These are phyloP conservation scores for Harpagifer antarcticus DNA, from an alignment of 2,797 vertebrate species.

Conservation along the genomic window DNA sequence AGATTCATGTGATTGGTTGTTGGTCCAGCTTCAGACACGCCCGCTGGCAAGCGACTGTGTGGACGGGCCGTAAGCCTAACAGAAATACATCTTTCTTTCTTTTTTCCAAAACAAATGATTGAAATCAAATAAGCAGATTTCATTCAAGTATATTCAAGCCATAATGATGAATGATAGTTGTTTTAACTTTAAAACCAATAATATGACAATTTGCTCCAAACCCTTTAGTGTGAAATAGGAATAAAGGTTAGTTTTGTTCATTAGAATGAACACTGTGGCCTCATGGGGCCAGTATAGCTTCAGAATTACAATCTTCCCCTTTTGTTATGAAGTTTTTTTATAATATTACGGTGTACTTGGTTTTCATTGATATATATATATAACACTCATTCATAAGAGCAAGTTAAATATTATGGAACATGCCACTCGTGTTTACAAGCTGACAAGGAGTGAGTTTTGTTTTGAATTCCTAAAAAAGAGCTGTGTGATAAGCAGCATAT, in stretches of 20 bases:
- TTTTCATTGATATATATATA: neutral
- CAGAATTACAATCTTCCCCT: neutral
- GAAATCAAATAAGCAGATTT: constrained; percentile 1
- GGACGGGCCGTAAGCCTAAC: too few relatives aligned
- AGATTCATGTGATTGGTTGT: too few relatives aligned
- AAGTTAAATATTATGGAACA: constrained; percentile 76
- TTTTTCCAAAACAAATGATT: neutral
- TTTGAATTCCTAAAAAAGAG: constrained; percentile 21
- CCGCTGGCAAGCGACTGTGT: too few relatives aligned
- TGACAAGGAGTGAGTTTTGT: constrained; percentile 32
- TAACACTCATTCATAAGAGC: constrained; percentile 1
- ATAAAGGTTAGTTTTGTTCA: neutral
- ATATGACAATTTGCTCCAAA: too few relatives aligned
- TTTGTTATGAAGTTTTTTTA: too few relatives aligned
- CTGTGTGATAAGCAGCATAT: constrained; percentile 52
- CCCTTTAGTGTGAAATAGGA: neutral
- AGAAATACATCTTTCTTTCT: neutral
- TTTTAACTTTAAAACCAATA: neutral
- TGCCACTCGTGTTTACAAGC: constrained; percentile 63
- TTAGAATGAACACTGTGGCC: neutral
- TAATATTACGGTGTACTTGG: neutral
- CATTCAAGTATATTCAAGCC: neutral
- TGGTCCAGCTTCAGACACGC: too few relatives aligned
- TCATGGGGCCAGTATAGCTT: constrained; percentile 20
- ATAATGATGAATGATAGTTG: too few relatives aligned